phyloP scores from a whole-genome alignment of 2,888 invertebrate genomes.

The Apamea epomidion region DNA sequence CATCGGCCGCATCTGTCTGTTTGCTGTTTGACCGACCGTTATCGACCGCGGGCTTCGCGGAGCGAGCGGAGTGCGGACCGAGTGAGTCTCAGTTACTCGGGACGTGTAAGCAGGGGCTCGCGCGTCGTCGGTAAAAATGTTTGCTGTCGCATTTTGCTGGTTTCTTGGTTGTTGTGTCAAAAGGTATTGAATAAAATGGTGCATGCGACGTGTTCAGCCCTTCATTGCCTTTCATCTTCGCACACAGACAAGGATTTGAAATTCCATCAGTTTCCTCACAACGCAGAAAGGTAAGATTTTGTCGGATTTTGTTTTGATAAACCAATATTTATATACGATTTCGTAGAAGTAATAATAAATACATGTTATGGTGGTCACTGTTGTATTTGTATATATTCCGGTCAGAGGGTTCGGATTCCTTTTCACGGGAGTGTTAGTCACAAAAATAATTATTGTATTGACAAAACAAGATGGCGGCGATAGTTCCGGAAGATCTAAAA shows the following conservation, averaged over 20 bases:
- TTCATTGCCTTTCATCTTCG: conserved; percentile 30
- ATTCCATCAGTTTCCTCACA: conserved; percentile 47
- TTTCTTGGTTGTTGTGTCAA: neutral
- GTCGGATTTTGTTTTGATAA: neutral
- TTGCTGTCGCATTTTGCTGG: neutral
- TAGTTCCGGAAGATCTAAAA: no score
- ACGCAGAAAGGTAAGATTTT: conserved; percentile 17
- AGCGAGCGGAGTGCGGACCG: conserved; percentile 1
- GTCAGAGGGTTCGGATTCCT: no score
- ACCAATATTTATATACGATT: neutral
- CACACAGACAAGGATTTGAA: conserved; percentile 8
- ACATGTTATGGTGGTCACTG: neutral
- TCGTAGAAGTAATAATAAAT: neutral
- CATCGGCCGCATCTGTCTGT: neutral
- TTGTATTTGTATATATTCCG: neutral
- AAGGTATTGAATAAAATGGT: conserved; percentile 20
- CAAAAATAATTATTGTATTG: no score
- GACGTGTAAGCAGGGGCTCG: neutral
- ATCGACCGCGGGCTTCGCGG: neutral
- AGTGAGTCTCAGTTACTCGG: conserved; percentile 35
- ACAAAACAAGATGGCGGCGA: no score
- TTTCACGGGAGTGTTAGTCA: no score
- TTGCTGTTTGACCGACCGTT: neutral
- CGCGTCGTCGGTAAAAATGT: neutral
- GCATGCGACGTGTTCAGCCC: conserved; percentile 29